Conservation (phyloP, 2,888 invertebrate genomes). For the Strigamia crassipes region DNA sequence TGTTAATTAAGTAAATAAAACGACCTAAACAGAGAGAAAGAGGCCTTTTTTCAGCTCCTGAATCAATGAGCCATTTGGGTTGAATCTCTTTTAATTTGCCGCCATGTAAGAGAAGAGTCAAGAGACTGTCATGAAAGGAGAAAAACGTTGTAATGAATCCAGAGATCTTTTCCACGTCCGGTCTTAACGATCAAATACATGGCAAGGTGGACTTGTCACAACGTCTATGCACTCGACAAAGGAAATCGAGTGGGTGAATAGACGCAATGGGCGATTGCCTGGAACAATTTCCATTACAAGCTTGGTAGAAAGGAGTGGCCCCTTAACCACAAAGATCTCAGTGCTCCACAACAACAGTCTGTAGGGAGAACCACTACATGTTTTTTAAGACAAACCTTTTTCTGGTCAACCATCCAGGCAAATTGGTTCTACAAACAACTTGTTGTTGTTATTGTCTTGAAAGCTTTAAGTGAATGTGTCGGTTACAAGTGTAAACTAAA, state of each 20-base stretch:
- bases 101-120: slow-evolving; percentile 8
- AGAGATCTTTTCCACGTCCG: neutral
- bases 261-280: slow-evolving; percentile 22
- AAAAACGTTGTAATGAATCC: neutral
- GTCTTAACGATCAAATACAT: slow-evolving; percentile 13
- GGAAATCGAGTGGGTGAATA: slow-evolving; percentile 15
- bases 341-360: neutral
- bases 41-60: neutral
- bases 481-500: neutral
- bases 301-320: slow-evolving; percentile 22
- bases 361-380: neutral
- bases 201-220: slow-evolving; percentile 9
- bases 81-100: slow-evolving; percentile 30
- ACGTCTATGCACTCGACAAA: neutral
- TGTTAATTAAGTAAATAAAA: slow-evolving; percentile 30
- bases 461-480: neutral
- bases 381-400: neutral
- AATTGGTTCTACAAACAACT: neutral
- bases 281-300: slow-evolving; percentile 30
- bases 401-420: slow-evolving; percentile 4
- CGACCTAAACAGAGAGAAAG: slow-evolving; percentile 5
- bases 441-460: neutral
- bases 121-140: neutral
- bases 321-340: slow-evolving; percentile 10
- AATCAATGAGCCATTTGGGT: slow-evolving; percentile 30